Conservation (phyloP, 2,113 vertebrate species). For the Morone chrysops region DNA sequence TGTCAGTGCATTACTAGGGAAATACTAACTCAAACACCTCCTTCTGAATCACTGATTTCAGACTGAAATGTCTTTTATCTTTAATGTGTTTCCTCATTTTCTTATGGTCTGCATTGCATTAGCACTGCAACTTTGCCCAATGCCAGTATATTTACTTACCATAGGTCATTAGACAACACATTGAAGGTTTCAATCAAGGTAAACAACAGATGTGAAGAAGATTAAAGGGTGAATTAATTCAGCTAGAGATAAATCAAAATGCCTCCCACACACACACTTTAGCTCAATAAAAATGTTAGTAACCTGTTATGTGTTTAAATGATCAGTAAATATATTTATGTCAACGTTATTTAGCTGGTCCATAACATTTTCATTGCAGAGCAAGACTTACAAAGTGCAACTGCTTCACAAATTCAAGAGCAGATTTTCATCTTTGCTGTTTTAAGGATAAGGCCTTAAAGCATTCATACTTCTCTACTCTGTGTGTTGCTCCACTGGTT, state of each 20-base stretch:
- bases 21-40: conserved; percentile 32
- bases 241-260: background rate
- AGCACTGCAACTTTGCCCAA: background rate
- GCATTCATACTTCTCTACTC: background rate
- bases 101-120: background rate
- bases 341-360: background rate
- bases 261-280: background rate
- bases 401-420: background rate
- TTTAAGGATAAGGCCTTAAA: background rate
- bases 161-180: background rate
- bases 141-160: background rate
- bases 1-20: conserved; percentile 38
- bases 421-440: background rate
- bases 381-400: background rate
- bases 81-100: background rate
- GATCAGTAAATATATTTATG: background rate
- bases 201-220: background rate
- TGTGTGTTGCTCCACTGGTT: background rate
- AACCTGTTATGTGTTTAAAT: background rate
- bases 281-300: background rate
- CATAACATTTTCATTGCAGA: background rate
- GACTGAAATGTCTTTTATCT: background rate
- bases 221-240: background rate
- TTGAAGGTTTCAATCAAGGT: background rate
- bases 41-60: background rate